These are phyloP conservation scores for Umimayanthus chanpuru DNA, from an alignment of 92 coral and sea anemone species.

Conservation along the genomic window DNA sequence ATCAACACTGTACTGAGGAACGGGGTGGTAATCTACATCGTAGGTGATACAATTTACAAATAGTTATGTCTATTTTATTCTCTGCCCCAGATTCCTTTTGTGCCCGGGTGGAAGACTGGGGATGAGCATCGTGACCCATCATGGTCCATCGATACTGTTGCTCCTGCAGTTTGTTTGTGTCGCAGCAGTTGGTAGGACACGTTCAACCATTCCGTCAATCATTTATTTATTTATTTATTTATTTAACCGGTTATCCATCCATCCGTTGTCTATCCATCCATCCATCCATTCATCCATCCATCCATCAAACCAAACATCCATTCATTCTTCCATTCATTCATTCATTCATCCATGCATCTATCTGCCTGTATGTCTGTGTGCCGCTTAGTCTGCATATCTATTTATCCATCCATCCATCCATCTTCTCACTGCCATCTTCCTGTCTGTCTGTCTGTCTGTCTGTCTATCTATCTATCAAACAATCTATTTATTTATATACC, in stretches of 20 bases:
- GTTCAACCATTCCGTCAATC: not conserved
- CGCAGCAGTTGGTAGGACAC: not conserved
- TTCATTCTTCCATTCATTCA: too few species aligned
- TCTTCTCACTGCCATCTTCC: too few species aligned
- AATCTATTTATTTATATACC: too few species aligned
- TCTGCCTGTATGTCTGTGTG: too few species aligned
- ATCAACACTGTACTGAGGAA: too few species aligned
- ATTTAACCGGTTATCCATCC: not conserved
- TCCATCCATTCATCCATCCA: not conserved
- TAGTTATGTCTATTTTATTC: not conserved
- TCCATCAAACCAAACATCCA: too few species aligned
- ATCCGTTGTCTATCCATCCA: not conserved
- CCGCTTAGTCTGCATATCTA: too few species aligned
- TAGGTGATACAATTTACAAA: not conserved
- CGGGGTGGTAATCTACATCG: not conserved
- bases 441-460: too few species aligned
- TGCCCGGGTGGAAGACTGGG: conserved; percentile 16
- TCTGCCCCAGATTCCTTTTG: not conserved
- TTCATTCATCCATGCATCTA: too few species aligned
- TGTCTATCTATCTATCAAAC: too few species aligned
- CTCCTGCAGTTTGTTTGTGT: conserved; percentile 2
- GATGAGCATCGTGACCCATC: conserved; percentile 9
- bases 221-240: too few species aligned
- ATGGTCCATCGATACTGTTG: conserved; percentile 13
- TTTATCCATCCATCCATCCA: too few species aligned